Evolutionary conservation across 2,888 invertebrate genomes (phyloP).

Genomic region (Trissolcus brochymenae): DNA sequence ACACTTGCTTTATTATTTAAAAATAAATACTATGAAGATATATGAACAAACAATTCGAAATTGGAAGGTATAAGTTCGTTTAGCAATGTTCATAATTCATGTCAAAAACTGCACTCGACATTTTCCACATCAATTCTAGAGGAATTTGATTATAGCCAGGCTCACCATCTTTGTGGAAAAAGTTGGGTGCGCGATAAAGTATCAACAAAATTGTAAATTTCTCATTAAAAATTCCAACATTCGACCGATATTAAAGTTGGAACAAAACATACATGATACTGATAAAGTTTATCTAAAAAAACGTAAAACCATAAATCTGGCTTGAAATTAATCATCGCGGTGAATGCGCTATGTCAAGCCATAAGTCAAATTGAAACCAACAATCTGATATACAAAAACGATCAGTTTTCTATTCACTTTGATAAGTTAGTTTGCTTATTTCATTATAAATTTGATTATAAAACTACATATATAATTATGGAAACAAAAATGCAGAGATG

Average conservation of each 20-base stretch:
- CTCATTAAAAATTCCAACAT: background rate
- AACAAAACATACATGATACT: background rate
- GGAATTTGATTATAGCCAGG: no score
- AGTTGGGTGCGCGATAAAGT: background rate
- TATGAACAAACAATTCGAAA: slow-evolving; percentile 45
- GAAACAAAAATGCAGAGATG: slow-evolving; percentile 19
- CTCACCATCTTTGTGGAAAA: background rate
- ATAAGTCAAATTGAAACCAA: no score
- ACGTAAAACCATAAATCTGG: no score
- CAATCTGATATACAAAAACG: slow-evolving; percentile 9
- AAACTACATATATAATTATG: slow-evolving; percentile 31
- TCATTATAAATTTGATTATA: slow-evolving; percentile 33
- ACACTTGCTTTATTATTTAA: slow-evolving; percentile 50
- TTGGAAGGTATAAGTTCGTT: slow-evolving; percentile 43
- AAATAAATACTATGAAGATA: slow-evolving; percentile 49
- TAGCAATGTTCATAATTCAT: slow-evolving; percentile 28
- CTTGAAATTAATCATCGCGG: background rate
- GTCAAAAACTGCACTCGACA: slow-evolving; percentile 5
- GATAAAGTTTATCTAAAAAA: background rate
- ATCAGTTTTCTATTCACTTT: slow-evolving; percentile 35
- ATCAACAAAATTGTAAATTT: background rate
- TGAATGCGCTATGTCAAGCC: background rate
- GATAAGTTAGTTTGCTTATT: slow-evolving; percentile 31
- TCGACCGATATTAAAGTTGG: no score
- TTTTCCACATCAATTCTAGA: background rate